Evolutionary conservation across 2,113 vertebrate species (phyloP).

Genomic region (Megaptera novaeangliae): DNA sequence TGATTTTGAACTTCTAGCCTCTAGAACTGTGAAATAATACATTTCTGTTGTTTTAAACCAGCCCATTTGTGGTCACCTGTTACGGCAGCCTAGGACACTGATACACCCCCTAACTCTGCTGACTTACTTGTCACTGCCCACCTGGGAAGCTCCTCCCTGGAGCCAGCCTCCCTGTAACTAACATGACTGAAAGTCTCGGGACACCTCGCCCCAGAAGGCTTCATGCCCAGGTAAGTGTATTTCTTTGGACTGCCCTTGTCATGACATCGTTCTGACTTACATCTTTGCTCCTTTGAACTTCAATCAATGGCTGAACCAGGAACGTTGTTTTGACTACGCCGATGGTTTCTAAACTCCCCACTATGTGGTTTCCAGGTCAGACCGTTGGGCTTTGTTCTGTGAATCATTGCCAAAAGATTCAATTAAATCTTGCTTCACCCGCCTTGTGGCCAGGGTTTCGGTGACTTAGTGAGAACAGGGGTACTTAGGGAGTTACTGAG

Average conservation of each 20-base stretch:
- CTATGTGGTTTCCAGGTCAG: conserved; percentile 72
- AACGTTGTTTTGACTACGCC: conserved; percentile 53
- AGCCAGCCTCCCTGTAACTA: background rate
- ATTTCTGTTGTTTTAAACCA: background rate
- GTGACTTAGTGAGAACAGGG: conserved; percentile 47
- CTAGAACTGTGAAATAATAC: background rate
- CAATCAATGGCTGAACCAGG: conserved; percentile 53
- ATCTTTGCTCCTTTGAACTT: conserved; percentile 66
- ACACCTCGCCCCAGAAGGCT: background rate
- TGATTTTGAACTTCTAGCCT: background rate
- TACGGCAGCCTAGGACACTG: background rate
- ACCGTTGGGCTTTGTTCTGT: conserved; percentile 76
- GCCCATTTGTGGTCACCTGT: background rate
- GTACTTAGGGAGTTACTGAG: conserved; percentile 49
- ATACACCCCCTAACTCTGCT: background rate
- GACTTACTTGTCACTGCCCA: background rate
- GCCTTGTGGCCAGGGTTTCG: background rate
- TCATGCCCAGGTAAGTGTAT: background rate
- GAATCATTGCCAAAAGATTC: conserved; percentile 68
- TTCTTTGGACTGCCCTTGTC: background rate
- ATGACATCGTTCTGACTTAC: background rate
- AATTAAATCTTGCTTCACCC: conserved; percentile 69
- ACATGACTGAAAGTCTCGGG: background rate
- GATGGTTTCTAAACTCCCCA: conserved; percentile 60
- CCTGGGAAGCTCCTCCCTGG: background rate